Evolutionary conservation across 2,888 invertebrate species (phyloP), one percentile per base, ranked within the genome.

Genomic region (Pelosia muscerda): DNA sequence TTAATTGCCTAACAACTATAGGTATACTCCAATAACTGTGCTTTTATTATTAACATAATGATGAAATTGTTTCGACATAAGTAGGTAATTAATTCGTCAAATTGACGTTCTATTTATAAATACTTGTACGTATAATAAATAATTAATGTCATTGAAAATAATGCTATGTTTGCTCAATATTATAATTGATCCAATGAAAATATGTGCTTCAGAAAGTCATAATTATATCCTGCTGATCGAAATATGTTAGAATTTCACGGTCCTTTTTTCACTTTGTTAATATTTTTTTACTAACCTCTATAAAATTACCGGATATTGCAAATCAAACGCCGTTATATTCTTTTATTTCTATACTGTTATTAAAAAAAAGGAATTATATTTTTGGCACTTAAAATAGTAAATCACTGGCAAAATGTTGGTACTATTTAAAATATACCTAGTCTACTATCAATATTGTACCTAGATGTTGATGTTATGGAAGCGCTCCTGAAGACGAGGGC

Each of bases 1-100:
- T 53, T n/a, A 31, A 26, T 56, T 34, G 58, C 15, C 34, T 49
- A n/a, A 42, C 28, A 62, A 49, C 28, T 28, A 22, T 4, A n/a
- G n/a, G n/a, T n/a, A 23, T 9, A 53, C 19, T 26, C 25, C 15
- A 56, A 56, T 53, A 49, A 1, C 22, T 53, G 8, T 62, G 22
- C 22, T 3, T 59, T 38, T 13, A 25, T 6, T 23, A 15, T 53
- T 55, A 64, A 60, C 49, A 15, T 8, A 58, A 19, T 25, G 19
- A 38, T 10, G 54, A 23, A 63, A 58, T 63, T 66, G 8, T 63
- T 66, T 58, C 69, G 15, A 28, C 22, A 54, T 53, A n/a, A 4
- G 28, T 26, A n/a, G 9, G 28, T 26, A 57, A 26, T 57, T 53
- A 23, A 53, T 62, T 62, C 62, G n/a, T 26, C 26, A 53, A 62